Conservation (phyloP, 2,888 invertebrate genomes). For the Metellina segmentata region DNA sequence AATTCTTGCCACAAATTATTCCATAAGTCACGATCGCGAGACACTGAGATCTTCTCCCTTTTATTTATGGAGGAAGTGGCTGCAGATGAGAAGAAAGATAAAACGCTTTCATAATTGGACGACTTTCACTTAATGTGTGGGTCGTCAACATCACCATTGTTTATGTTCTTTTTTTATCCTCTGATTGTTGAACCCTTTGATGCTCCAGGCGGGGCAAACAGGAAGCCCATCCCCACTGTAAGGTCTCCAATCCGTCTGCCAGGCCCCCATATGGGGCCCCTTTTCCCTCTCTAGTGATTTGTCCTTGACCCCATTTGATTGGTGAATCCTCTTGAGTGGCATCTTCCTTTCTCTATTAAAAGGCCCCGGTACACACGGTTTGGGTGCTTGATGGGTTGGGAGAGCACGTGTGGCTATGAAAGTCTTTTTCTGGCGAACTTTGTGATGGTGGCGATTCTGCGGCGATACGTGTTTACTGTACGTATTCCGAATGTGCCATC, state of each 20-base stretch:
- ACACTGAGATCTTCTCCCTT: neutral
- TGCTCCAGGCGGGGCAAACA: conserved; percentile 3
- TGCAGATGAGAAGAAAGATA: neutral
- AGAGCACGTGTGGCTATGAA: neutral
- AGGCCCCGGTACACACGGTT: neutral
- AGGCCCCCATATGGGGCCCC: conserved; percentile 43
- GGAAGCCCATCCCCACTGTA: neutral
- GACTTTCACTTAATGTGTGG: conserved; percentile 44
- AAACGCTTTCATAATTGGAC: conserved; percentile 29
- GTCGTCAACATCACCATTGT: neutral
- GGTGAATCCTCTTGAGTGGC: conserved; percentile 34
- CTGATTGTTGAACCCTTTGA: conserved; percentile 13
- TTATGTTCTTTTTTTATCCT: conserved; percentile 2
- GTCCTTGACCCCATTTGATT: conserved; percentile 64
- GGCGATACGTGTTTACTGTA: neutral
- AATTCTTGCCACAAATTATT: neutral
- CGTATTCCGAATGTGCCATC: too few relatives aligned
- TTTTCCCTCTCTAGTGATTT: neutral
- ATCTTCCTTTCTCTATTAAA: conserved; percentile 44
- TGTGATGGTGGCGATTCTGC: neutral
- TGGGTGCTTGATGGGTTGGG: neutral
- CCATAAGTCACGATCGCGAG: neutral
- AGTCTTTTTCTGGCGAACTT: neutral
- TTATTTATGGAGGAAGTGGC: conserved; percentile 43
- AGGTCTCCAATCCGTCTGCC: conserved; percentile 34